A percentile compares a stretch with the other conserved stretches of the same genome.
These are phyloP conservation scores for Tenebrio molitor DNA, from an alignment of 1,140 invertebrate species.

Conservation along the genomic window DNA sequence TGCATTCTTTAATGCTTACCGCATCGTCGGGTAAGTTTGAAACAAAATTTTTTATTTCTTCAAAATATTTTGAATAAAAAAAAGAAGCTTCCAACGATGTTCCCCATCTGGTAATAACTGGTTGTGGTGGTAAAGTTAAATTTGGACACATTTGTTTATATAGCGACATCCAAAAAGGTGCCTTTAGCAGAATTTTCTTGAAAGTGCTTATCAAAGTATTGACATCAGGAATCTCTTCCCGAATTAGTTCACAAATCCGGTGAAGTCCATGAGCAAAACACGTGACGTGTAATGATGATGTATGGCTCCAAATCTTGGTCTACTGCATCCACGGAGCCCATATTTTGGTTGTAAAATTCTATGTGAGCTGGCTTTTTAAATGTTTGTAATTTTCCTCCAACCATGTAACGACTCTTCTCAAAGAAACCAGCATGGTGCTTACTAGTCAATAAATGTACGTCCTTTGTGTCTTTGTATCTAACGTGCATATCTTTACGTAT, in stretches of 20 bases:
- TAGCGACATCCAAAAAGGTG: constrained; percentile 49
- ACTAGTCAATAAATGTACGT: too few relatives aligned
- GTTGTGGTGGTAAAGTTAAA: constrained; percentile 57
- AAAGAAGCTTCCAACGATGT: constrained; percentile 55
- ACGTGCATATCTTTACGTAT: too few relatives aligned
- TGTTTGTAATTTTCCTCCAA: too few relatives aligned
- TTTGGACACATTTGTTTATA: constrained; percentile 56
- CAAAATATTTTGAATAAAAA: constrained; percentile 41
- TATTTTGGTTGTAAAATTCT: too few relatives aligned
- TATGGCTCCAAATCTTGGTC: too few relatives aligned
- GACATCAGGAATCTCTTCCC: constrained; percentile 51
- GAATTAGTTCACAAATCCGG: constrained; percentile 58
- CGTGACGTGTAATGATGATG: constrained; percentile 59
- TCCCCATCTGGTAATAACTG: constrained; percentile 59
- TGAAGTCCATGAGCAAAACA: constrained; percentile 61
- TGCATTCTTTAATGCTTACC: background rate
- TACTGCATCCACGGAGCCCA: too few relatives aligned
- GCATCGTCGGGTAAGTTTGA: background rate
- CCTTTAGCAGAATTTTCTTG: constrained; percentile 61
- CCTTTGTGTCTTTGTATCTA: too few relatives aligned
- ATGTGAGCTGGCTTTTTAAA: too few relatives aligned
- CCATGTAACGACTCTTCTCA: too few relatives aligned
- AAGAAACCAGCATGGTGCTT: too few relatives aligned
- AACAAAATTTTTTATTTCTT: background rate
- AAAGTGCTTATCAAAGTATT: constrained; percentile 54